Conservation (phyloP, 2,888 invertebrate species). For the Epirrhoe alternata region DNA sequence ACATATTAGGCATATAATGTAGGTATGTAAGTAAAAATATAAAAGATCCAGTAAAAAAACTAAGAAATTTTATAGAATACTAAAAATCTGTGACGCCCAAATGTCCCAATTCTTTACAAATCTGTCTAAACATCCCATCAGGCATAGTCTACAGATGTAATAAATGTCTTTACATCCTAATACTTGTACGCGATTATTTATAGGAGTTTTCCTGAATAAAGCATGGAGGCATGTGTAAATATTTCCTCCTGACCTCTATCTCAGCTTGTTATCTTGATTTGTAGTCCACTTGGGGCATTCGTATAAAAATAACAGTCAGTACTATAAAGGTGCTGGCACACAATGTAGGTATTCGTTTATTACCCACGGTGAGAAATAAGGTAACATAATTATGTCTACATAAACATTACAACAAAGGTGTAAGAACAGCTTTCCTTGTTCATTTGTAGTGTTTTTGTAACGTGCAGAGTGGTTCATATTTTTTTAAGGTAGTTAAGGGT, state of each 20-base stretch:
- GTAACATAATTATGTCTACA: background rate
- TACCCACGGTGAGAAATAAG: background rate
- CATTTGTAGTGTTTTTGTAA: background rate
- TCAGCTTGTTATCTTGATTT: constrained; percentile 79
- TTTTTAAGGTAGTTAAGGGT: no score
- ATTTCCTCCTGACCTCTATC: constrained; percentile 66
- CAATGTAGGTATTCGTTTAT: constrained; percentile 4
- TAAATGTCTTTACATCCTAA: constrained; percentile 39
- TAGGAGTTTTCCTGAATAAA: constrained; percentile 50
- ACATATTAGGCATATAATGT: no score
- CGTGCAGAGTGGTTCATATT: no score
- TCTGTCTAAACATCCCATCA: constrained; percentile 19
- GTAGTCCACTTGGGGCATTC: constrained; percentile 70
- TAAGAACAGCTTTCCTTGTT: background rate
- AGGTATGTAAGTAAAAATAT: no score
- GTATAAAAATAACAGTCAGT: constrained; percentile 71
- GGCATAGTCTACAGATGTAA: constrained; percentile 24
- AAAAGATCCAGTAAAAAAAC: no score
- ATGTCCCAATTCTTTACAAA: background rate
- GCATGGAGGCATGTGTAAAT: constrained; percentile 63
- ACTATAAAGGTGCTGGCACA: constrained; percentile 37
- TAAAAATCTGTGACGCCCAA: background rate
- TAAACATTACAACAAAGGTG: background rate
- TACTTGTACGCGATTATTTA: constrained; percentile 45
- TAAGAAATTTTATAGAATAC: no score